Conservation (phyloP, 2,888 invertebrate species). For the Ophioninae sp. region DNA sequence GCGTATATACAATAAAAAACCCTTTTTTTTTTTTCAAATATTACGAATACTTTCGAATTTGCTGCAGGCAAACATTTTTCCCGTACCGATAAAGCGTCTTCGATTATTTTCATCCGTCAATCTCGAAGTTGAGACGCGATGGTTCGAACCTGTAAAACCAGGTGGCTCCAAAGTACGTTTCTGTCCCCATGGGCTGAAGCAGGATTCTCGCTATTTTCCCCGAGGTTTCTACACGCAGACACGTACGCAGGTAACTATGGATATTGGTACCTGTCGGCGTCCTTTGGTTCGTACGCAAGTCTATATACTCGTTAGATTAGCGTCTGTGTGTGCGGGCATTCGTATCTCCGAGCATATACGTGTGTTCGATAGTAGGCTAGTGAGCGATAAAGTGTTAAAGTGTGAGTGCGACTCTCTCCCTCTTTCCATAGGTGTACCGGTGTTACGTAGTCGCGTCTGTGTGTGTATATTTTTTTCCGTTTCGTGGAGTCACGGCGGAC, state of each 20-base stretch:
- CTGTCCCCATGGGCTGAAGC: conserved; percentile 15
- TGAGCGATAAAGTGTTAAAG: not conserved
- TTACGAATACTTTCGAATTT: too few species aligned
- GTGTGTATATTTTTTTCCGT: not conserved
- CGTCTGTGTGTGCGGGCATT: not conserved
- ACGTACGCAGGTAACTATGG: too few species aligned
- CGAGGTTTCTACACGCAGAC: not conserved
- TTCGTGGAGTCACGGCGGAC: not conserved
- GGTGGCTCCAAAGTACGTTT: not conserved
- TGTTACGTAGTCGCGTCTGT: not conserved
- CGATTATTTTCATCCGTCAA: not conserved
- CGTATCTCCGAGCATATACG: conserved; percentile 14
- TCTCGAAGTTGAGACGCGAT: not conserved
- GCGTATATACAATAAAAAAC: too few species aligned
- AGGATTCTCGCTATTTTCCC: conserved; percentile 24
- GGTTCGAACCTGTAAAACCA: conserved; percentile 32
- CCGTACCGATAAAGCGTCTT: too few species aligned
- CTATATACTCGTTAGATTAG: too few species aligned
- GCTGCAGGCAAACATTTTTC: too few species aligned
- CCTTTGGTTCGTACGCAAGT: too few species aligned
- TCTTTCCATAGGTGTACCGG: not conserved
- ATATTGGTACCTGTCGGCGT: conserved; percentile 17
- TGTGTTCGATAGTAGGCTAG: not conserved
- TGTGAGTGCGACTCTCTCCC: not conserved
- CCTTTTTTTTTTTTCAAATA: not conserved